Evolutionary conservation across 2,797 vertebrate genomes (phyloP).

Genomic region (Etheostoma nigrum): DNA sequence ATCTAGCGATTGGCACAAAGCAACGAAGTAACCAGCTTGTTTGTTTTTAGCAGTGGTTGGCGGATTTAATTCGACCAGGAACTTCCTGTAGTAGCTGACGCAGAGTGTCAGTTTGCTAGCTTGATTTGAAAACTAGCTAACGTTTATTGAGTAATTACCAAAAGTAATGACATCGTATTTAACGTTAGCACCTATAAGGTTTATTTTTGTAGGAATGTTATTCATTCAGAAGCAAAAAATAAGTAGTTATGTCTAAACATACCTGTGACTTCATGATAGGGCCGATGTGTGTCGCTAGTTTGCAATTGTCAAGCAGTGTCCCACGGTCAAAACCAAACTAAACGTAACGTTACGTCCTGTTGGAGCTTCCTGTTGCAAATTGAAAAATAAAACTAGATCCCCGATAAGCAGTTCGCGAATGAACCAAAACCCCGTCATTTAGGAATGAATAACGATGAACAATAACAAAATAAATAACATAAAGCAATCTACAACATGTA

Average conservation of each 20-base stretch:
- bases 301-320: background rate
- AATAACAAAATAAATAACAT: background rate
- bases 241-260: slow-evolving; percentile 11
- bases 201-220: background rate
- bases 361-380: slow-evolving; percentile 34
- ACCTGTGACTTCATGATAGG: slow-evolving; percentile 74
- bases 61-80: slow-evolving; percentile 33
- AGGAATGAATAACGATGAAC: rapidly evolving
- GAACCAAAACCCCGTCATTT: background rate
- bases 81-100: slow-evolving; percentile 54
- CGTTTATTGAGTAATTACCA: background rate
- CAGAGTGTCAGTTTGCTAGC: slow-evolving; percentile 49
- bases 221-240: background rate
- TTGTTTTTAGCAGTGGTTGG: background rate
- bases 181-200: rapidly evolving
- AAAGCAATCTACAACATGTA: rapidly evolving
- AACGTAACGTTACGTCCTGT: background rate
- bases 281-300: slow-evolving; percentile 23
- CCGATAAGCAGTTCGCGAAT: background rate
- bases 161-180: background rate
- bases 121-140: slow-evolving; percentile 38
- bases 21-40: background rate
- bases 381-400: slow-evolving; percentile 2
- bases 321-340: too few relatives aligned
- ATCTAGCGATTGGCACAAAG: background rate